Conservation (phyloP, 2,888 invertebrate species). For the Tipula unca region DNA sequence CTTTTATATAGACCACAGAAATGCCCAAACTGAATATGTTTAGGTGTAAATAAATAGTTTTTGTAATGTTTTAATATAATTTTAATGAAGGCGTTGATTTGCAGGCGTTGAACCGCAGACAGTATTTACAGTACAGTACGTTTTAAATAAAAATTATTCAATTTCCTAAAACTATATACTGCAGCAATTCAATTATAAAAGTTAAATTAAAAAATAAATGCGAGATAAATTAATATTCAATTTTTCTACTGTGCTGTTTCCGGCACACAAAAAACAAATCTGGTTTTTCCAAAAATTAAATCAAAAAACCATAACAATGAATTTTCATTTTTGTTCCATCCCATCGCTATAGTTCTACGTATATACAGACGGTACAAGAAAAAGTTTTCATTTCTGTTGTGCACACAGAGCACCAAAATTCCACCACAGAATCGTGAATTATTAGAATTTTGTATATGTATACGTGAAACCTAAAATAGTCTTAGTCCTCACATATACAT, state of each 20-base stretch:
- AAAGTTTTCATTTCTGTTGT: not conserved
- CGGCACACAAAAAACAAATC: not conserved
- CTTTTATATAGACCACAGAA: too few species aligned
- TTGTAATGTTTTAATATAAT: too few species aligned
- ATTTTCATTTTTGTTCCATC: not conserved
- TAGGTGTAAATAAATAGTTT: too few species aligned
- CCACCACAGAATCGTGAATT: not conserved
- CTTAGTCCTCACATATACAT: not conserved
- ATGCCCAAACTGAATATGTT: too few species aligned
- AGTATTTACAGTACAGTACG: too few species aligned
- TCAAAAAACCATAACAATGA: not conserved
- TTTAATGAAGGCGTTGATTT: too few species aligned
- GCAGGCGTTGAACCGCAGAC: too few species aligned
- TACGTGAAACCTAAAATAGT: not conserved
- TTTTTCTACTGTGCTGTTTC: not conserved
- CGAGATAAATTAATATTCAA: not conserved
- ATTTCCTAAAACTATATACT: not conserved
- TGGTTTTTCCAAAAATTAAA: not conserved
- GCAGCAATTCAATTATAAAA: not conserved
- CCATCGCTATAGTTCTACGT: not conserved
- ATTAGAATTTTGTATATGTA: not conserved
- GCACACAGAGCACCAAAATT: not conserved
- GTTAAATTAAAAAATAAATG: not conserved
- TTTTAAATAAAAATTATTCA: not conserved
- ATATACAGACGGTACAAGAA: not conserved